These are phyloP conservation scores for Drosophila fuyamai DNA, from an alignment of 1,140 invertebrate genomes.

Conservation along the genomic window DNA sequence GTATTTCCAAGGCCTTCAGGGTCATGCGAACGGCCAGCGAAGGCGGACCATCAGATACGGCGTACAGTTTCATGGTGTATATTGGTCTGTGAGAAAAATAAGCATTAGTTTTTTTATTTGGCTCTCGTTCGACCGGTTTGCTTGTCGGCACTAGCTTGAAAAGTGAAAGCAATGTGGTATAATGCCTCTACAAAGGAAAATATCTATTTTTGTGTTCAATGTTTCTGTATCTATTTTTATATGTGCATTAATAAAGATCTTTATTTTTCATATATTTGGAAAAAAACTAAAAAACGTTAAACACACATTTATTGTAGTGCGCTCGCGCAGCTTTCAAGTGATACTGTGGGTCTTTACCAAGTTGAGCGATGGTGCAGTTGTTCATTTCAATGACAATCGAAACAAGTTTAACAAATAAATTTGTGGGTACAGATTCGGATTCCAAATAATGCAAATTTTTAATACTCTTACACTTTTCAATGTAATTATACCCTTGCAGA, in stretches of 20 bases:
- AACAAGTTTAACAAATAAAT: constrained; percentile 20
- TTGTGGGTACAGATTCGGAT: not conserved
- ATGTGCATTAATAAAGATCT: not conserved
- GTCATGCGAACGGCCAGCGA: constrained; percentile 89
- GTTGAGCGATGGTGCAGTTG: constrained; percentile 19
- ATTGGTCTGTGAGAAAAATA: constrained; percentile 53
- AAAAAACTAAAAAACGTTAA: constrained; percentile 10
- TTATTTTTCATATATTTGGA: not conserved
- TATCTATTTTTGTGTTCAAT: constrained; percentile 48
- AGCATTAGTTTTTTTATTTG: constrained; percentile 26
- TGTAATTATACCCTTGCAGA: too few relatives aligned
- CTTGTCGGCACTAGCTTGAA: constrained; percentile 25
- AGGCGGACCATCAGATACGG: constrained; percentile 90
- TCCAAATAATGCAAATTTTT: too few relatives aligned
- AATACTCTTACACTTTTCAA: too few relatives aligned
- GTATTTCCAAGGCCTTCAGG: constrained; percentile 87
- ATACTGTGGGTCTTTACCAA: constrained; percentile 29
- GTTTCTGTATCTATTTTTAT: constrained; percentile 35
- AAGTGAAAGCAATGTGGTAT: constrained; percentile 60
- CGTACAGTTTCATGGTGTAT: constrained; percentile 88
- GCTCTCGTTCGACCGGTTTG: constrained; percentile 61
- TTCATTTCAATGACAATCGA: constrained; percentile 38
- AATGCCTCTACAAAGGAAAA: constrained; percentile 4
- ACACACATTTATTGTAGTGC: constrained; percentile 39
- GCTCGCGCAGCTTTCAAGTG: constrained; percentile 39